Evolutionary conservation across 2,113 vertebrate genomes (phyloP), one percentile per base, ranked within the genome.

Genomic region (Limnothrissa miodon): DNA sequence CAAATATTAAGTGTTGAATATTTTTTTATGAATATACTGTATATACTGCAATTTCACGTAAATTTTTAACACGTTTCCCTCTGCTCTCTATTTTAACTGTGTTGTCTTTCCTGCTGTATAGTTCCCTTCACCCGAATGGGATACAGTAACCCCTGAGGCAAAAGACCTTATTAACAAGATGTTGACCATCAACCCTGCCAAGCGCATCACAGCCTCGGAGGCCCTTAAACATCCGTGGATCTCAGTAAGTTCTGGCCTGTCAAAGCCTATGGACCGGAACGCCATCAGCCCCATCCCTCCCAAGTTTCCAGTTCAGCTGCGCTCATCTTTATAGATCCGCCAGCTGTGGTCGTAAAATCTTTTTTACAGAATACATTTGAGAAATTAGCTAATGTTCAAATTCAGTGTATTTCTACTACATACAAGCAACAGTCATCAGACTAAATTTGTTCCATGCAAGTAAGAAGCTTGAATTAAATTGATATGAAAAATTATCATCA

Each of bases 101-200:
- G 13, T 33, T 53, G 9, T 62, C 46, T 45, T 39, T 87, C 92
- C 88, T 84, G 89, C n/a, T 23, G 42, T 17, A 23, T 25, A 99
- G 97, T 99, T 99, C 89, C 97, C 97, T 0, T 99, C 97, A 0
- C 97, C 97, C 1, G 97, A 99, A 86, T 99, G 97, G 97, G 97
- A 99, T 92, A 99, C 97, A 0, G 97, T 99, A 78, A 99, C 97
- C 23, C 97, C 97, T 0, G 97, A 99, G 93, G 97, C 97, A 0
- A 99, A 99, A 93, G 97, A 99, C 80, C 96, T 99, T 78, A 99
- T 99, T 86, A 99, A 98, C 83, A 98, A 99, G 93, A 99, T 98
- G 97, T 46, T 99, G 90, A 99, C 97, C 85, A 99, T 98, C 89
- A 98, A 99, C 80, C 97, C 97, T 0, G 94, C 96, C 48, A 99